Conservation (phyloP, 2,113 vertebrate species). For the Piaya cayana region DNA sequence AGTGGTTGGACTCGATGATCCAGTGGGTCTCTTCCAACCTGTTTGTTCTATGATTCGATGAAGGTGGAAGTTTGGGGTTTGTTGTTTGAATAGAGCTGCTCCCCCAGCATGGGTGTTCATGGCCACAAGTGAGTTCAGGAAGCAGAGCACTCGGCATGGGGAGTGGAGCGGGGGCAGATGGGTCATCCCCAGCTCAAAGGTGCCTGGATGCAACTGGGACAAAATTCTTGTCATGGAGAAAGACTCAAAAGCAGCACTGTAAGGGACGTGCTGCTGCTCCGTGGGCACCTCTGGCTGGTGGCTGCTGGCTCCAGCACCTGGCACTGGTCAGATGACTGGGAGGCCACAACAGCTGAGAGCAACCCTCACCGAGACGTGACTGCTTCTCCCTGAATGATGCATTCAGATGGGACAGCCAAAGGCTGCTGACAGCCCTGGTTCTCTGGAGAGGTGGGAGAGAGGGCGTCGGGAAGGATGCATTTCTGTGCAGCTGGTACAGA, state of each 20-base stretch:
- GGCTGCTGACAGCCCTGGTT: neutral
- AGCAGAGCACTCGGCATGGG: neutral
- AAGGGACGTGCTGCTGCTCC: neutral
- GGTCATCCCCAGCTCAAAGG: neutral
- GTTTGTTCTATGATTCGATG: neutral
- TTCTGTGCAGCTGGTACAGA: slow-evolving; percentile 9
- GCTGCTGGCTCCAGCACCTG: neutral
- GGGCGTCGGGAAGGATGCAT: fast-evolving
- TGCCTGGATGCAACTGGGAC: slow-evolving; percentile 6
- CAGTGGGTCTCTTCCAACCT: too few relatives aligned
- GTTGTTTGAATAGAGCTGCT: neutral
- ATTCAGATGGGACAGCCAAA: neutral
- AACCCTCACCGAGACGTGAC: neutral
- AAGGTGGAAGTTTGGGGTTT: neutral
- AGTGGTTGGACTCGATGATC: too few relatives aligned
- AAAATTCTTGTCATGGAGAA: slow-evolving; percentile 16
- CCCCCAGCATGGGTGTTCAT: fast-evolving
- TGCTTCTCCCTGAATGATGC: neutral
- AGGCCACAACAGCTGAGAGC: slow-evolving; percentile 22
- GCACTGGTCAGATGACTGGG: neutral
- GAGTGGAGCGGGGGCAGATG: neutral
- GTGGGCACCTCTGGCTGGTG: neutral
- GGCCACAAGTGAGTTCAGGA: neutral
- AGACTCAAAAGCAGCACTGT: slow-evolving; percentile 32
- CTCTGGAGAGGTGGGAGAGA: neutral